Evolutionary conservation across 2,113 vertebrate species (phyloP).

Genomic region (Poeciliopsis turrubarensis): DNA sequence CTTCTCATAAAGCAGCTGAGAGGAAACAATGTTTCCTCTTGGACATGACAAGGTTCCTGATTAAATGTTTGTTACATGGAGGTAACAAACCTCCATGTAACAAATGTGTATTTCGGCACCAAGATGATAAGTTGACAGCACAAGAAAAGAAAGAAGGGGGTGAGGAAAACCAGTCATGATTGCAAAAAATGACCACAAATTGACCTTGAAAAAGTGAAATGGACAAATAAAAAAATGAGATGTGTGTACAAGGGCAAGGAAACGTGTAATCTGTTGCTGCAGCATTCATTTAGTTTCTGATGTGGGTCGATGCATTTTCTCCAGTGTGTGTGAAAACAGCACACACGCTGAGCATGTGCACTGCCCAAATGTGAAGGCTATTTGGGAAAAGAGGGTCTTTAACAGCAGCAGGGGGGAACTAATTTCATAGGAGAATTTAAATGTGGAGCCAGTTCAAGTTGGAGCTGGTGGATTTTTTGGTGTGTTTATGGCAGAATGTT

Average conservation of each 20-base stretch:
- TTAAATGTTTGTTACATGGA: neutral
- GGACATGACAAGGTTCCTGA: neutral
- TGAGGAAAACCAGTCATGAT: neutral
- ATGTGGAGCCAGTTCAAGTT: neutral
- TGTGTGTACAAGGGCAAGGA: neutral
- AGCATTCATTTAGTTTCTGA: slow-evolving; percentile 2
- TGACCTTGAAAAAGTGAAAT: slow-evolving; percentile 21
- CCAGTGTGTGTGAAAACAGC: slow-evolving; percentile 1
- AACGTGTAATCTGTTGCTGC: slow-evolving; percentile 5
- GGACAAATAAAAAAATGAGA: slow-evolving; percentile 1
- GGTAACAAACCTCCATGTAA: neutral
- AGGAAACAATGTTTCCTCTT: slow-evolving; percentile 14
- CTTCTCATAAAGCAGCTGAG: slow-evolving; percentile 20
- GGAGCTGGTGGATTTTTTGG: neutral
- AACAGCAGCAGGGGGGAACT: neutral
- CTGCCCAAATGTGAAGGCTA: slow-evolving; percentile 4
- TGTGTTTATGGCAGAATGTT: neutral
- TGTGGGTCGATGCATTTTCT: slow-evolving; percentile 6
- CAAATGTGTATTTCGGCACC: neutral
- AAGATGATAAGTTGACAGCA: slow-evolving; percentile 6
- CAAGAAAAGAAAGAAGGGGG: neutral
- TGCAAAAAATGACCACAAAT: neutral
- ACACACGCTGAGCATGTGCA: neutral
- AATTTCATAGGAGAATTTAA: neutral
- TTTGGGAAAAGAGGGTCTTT: neutral